Percentiles rank a stretch among this genome's conserved stretches.
Conservation (phyloP, 2,113 vertebrate genomes). For the Rhadina sibilatrix region DNA sequence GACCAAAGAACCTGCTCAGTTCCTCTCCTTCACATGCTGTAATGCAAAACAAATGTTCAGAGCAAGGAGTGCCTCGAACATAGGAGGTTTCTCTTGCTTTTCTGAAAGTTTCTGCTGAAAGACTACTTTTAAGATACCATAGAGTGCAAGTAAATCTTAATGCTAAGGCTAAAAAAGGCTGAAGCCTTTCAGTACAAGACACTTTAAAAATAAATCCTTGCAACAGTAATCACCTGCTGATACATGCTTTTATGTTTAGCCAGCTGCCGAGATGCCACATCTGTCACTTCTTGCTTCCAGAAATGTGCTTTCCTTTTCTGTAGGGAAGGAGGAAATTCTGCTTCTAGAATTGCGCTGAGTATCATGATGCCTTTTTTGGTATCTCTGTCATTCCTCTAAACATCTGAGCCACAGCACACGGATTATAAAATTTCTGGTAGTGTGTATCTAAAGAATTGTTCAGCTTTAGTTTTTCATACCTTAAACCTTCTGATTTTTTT, state of each 20-base stretch:
- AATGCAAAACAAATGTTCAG: conserved; percentile 35
- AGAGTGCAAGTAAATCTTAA: neutral
- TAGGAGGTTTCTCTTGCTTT: neutral
- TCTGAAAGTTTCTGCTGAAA: neutral
- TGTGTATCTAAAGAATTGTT: neutral
- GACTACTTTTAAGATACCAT: neutral
- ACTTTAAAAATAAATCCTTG: conserved; percentile 47
- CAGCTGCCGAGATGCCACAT: conserved; percentile 56
- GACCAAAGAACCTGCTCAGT: neutral
- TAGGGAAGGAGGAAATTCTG: conserved; percentile 29
- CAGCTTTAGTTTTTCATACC: neutral
- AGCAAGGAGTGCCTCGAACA: neutral
- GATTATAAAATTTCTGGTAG: neutral
- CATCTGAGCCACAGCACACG: neutral
- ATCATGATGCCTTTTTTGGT: conserved; percentile 57
- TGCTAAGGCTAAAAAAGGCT: neutral
- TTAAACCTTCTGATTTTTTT: neutral
- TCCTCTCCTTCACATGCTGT: neutral
- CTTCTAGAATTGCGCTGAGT: neutral
- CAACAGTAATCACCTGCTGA: conserved; percentile 29
- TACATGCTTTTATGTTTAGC: conserved; percentile 31
- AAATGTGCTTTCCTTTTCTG: conserved; percentile 37
- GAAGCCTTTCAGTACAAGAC: neutral
- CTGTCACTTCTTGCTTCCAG: conserved; percentile 44
- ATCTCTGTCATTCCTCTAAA: conserved; percentile 19